These are phyloP conservation scores for Caloenas nicobarica DNA, from an alignment of 2,113 vertebrate species.

Conservation along the genomic window DNA sequence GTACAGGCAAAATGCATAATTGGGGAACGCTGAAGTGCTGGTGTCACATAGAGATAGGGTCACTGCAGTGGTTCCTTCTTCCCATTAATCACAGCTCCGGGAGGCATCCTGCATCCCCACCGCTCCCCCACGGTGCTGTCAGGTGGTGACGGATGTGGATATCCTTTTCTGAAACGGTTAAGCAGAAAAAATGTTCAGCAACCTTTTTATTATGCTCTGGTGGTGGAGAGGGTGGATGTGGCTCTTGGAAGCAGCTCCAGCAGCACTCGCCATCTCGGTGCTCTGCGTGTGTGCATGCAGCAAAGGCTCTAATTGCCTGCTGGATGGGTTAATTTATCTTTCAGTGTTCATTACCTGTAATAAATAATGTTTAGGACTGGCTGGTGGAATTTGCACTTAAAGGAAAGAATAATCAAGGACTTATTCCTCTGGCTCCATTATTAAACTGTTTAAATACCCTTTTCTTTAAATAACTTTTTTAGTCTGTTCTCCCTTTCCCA, in stretches of 20 bases:
- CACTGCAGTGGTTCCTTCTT: neutral
- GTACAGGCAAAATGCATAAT: neutral
- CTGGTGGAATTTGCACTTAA: slow-evolving; percentile 30
- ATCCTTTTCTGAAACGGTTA: neutral
- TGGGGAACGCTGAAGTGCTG: rapidly evolving
- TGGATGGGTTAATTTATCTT: slow-evolving; percentile 57
- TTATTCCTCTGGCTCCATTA: neutral
- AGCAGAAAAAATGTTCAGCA: neutral
- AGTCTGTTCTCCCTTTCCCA: neutral
- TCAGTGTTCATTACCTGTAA: slow-evolving; percentile 44
- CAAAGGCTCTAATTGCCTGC: slow-evolving; percentile 40
- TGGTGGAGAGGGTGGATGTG: neutral
- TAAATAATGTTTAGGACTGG: slow-evolving; percentile 41
- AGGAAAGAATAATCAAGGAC: slow-evolving; percentile 21
- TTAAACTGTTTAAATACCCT: neutral
- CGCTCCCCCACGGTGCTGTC: neutral
- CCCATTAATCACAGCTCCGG: neutral
- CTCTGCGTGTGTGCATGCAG: neutral
- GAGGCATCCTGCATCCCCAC: neutral
- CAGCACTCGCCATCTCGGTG: neutral
- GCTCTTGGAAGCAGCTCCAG: neutral
- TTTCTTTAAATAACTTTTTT: neutral
- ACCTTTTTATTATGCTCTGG: neutral
- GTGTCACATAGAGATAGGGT: neutral
- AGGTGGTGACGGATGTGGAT: neutral